Conservation (phyloP, 2,113 vertebrate genomes). For the Gopherus evgoodei region DNA sequence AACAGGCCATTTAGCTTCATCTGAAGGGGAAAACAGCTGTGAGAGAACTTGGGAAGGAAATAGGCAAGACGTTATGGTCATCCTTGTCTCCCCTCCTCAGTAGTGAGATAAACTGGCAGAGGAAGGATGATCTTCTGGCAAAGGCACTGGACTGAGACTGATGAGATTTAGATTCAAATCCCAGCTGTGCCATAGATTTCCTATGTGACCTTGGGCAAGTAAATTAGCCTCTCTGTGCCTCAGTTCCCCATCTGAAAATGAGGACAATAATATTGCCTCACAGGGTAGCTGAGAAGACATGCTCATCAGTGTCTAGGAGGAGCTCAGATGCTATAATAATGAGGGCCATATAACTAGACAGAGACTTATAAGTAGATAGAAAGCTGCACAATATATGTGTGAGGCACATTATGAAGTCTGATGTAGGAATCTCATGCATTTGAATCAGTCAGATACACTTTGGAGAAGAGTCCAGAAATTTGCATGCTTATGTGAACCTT, state of each 20-base stretch:
- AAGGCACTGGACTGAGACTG: fast-evolving
- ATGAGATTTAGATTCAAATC: not conserved
- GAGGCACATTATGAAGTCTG: not conserved
- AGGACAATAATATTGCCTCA: not conserved
- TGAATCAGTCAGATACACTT: not conserved
- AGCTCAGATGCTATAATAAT: not conserved
- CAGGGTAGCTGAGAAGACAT: not conserved
- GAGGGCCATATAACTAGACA: not conserved
- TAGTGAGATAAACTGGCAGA: not conserved
- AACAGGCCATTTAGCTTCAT: not conserved
- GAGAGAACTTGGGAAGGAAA: not conserved
- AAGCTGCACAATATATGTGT: not conserved
- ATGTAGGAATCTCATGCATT: not conserved
- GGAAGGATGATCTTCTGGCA: not conserved
- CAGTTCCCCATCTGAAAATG: not conserved
- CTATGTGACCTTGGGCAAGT: not conserved
- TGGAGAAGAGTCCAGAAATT: not conserved
- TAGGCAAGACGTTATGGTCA: not conserved
- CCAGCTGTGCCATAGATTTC: not conserved
- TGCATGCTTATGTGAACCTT: not conserved
- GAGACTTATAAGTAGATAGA: not conserved
- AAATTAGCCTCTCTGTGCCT: not conserved
- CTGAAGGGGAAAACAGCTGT: not conserved
- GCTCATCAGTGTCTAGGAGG: not conserved
- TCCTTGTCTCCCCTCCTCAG: not conserved